Evolutionary conservation across 2,797 vertebrate genomes (phyloP).

Genomic region (Liasis olivaceus): DNA sequence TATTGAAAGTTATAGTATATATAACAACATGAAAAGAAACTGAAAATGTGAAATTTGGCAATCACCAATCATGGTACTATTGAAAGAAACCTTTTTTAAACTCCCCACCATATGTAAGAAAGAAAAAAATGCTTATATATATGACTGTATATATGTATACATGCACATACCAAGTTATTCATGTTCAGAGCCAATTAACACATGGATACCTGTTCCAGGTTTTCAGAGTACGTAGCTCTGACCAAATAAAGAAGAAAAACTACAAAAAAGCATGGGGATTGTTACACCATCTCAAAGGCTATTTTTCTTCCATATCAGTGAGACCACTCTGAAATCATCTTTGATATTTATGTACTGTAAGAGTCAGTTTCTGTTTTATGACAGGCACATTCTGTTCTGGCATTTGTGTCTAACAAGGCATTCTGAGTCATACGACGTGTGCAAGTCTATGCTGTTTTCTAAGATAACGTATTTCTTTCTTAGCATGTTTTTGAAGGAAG

Average conservation of each 20-base stretch:
- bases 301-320: background rate
- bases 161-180: background rate
- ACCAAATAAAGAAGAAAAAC: background rate
- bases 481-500: slow-evolving; percentile 35
- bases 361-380: slow-evolving; percentile 56
- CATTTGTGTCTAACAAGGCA: slow-evolving; percentile 16
- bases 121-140: background rate
- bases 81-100: background rate
- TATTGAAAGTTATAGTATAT: background rate
- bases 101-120: background rate
- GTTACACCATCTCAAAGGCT: background rate
- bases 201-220: background rate
- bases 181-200: background rate
- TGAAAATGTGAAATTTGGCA: background rate
- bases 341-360: slow-evolving; percentile 53
- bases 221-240: background rate
- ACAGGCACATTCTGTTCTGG: slow-evolving; percentile 53
- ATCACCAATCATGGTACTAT: background rate
- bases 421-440: slow-evolving; percentile 58
- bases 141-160: background rate
- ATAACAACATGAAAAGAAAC: background rate
- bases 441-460: slow-evolving; percentile 51
- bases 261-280: background rate
- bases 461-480: slow-evolving; percentile 36
- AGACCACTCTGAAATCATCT: slow-evolving; percentile 50